Evolutionary conservation across 1,140 invertebrate species (phyloP), one percentile per base, ranked within the genome.

Genomic region (Vollenhovia emeryi): DNA sequence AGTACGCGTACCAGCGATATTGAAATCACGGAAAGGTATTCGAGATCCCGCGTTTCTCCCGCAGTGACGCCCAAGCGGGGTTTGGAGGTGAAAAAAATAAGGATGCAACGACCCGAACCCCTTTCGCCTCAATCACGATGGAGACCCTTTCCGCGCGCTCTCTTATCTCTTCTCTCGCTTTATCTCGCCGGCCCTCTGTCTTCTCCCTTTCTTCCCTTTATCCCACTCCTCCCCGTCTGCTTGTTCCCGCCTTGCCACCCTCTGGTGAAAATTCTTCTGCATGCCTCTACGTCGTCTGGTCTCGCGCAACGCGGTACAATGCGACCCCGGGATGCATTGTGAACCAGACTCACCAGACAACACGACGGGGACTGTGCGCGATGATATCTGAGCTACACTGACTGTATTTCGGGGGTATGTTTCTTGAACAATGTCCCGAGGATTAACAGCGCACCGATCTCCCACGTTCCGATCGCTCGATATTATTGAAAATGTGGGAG

Each of bases 31-130:
- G 59, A 73, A 74, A 48, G 48, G 27, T 48, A 84, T 86, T 84
- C 52, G 60, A 66, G 45, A 71, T 45, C n/a, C 21, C 24, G 66
- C 7, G 76, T 73, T 86, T 86, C 69, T 74, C 73, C 74, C 69
- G 78, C 64, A 84, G 73, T 82, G 74, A 75, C 85, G 76, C 11
- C 85, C 84, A 85, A 84, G 86, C 89, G 86, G 83, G 85, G 85
- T 87, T 84, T 85, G 50, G 75, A 89, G 86, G 83, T 85, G 91
- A 91, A 89, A 91, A n/a, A 91, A 91, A 92, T 91, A 93, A 91
- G 92, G 85, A 84, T 48, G 66, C 71, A 80, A 87, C 86, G 88
- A 87, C 82, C 84, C 85, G 43, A 90, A 80, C 75, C 87, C 82
- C 59, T 76, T 83, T 50, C 82, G 73, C 84, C 79, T 87, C 89